Conservation (phyloP, 2,113 vertebrate genomes). For the Gnathochromis pfefferi region DNA sequence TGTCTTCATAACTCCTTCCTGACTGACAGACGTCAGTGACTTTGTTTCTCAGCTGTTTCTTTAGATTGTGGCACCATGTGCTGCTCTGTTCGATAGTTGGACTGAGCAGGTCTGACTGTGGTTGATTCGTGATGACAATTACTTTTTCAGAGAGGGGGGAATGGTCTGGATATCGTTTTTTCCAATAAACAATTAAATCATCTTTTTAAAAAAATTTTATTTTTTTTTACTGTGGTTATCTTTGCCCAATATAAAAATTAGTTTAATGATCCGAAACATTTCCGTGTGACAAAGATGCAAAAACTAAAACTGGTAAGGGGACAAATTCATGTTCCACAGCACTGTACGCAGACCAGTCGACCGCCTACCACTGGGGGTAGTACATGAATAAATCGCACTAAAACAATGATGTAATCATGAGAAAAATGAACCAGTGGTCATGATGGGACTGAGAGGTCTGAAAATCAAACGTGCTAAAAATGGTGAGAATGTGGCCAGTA, state of each 20-base stretch:
- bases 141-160: fast-evolving
- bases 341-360: fast-evolving
- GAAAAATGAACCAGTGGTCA: neutral
- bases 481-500: neutral
- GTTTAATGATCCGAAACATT: neutral
- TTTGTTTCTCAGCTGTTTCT: neutral
- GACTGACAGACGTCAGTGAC: neutral
- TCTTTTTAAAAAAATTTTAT: neutral
- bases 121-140: neutral
- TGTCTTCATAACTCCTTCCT: neutral
- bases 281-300: neutral
- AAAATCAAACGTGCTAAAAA: neutral
- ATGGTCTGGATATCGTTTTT: neutral
- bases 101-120: neutral
- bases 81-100: neutral
- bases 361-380: neutral
- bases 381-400: neutral
- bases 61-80: neutral
- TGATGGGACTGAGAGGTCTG: neutral
- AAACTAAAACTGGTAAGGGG: neutral
- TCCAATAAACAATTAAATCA: neutral
- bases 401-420: neutral
- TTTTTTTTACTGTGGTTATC: neutral
- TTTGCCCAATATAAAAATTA: neutral
- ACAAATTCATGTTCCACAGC: neutral